Base-by-base conservation (phyloP, 2,888 invertebrate genomes). In the Chloroclystis v-ata region DNA sequence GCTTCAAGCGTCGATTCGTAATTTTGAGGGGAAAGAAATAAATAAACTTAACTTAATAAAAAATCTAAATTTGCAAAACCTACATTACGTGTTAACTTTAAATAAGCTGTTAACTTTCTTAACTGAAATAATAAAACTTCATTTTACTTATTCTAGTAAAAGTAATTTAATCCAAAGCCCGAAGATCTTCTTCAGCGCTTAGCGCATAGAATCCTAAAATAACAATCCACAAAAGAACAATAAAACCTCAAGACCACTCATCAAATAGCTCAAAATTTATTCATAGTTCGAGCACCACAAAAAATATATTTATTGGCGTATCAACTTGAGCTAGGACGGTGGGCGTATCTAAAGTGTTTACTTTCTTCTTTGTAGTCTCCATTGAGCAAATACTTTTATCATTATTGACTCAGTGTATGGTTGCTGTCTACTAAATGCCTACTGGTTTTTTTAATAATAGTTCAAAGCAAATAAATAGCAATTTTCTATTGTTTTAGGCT, bases 311-410 rank as follows among this genome's bases (percentile, higher is more conserved):
- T 56, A 58, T 58, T 54, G 58, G 64, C 61, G 63, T 80, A 78
- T 77, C 75, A 72, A 62, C 67, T 63, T 58, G 56, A 61, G 65
- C 56, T 62, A 58, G 61, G 59, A 48, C 55, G 63, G 81, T 83
- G 73, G 85, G 82, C 78, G 82, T 75, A 59, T 59, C 64, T n/a
- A 52, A 56, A 82, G 77, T 84, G 78, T 85, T 85, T 82, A 65
- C 81, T 61, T 61, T 71, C 78, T 79, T 82, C 83, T 82, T 83
- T 84, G 82, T 84, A 78, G 75, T 70, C 75, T 78, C 72, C 67
- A 74, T 73, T 73, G 67, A 69, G 75, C 75, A 86, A 86, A 85
- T 78, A 86, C 84, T 83, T 85, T 84, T 82, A 84, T 81, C 82
- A 69, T 66, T 84, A 76, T 86, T 85, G 77, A 83, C 79, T 72